These are phyloP conservation scores for Acanthurus tractus DNA, from an alignment of 2,797 vertebrate species.

Conservation along the genomic window DNA sequence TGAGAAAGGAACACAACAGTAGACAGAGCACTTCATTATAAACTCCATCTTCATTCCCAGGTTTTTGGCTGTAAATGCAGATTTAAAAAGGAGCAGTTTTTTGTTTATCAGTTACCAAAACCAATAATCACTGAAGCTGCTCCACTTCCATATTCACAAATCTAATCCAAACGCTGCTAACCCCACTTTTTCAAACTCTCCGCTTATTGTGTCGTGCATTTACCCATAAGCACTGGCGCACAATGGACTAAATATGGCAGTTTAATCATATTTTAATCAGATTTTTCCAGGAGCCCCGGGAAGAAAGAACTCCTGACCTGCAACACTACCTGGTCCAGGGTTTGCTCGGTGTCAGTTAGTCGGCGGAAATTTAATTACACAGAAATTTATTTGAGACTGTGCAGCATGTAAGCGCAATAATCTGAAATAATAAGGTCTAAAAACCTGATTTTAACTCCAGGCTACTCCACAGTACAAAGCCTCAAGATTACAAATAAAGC, in stretches of 20 bases:
- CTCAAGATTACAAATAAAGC: constrained; percentile 34
- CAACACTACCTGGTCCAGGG: neutral
- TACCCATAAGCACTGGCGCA: constrained; percentile 5
- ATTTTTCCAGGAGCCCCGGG: constrained; percentile 8
- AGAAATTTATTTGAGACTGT: constrained; percentile 37
- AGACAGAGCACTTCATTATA: too few relatives aligned
- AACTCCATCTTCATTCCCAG: neutral
- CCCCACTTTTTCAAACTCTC: neutral
- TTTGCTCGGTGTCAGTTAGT: constrained; percentile 41
- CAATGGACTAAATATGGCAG: constrained; percentile 19
- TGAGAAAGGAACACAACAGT: neutral
- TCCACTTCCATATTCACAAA: neutral
- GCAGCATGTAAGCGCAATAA: constrained; percentile 25
- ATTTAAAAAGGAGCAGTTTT: neutral
- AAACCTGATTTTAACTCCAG: constrained; percentile 9
- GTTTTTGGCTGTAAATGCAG: neutral
- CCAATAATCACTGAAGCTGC: constrained; percentile 3
- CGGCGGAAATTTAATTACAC: constrained; percentile 43
- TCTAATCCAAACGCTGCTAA: neutral
- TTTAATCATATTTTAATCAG: constrained; percentile 48
- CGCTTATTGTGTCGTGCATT: constrained; percentile 25
- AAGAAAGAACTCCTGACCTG: constrained; percentile 15
- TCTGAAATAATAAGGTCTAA: constrained; percentile 42
- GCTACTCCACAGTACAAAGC: neutral
- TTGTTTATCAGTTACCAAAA: constrained; percentile 16